Evolutionary conservation across 2,113 vertebrate genomes (phyloP).

Genomic region (Syrrhaptes paradoxus): DNA sequence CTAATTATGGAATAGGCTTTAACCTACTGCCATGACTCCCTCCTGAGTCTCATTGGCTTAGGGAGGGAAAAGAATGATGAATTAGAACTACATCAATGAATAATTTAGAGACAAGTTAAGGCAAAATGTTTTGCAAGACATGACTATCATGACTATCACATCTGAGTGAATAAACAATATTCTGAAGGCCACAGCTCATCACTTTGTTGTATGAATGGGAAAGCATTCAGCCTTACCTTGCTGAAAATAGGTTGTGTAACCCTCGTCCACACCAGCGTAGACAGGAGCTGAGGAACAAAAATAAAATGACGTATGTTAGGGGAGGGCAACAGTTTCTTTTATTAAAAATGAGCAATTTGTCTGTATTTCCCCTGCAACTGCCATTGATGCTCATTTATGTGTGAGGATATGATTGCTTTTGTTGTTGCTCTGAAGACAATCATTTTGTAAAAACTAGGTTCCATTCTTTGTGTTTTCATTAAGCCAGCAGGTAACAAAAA

Average conservation of each 20-base stretch:
- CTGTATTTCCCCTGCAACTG: not conserved
- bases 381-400: not conserved
- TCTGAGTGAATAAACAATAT: not conserved
- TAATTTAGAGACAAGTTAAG: constrained; percentile 25
- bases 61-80: not conserved
- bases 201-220: not conserved
- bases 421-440: not conserved
- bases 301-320: not conserved
- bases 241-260: not conserved
- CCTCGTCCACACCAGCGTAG: not conserved
- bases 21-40: constrained; percentile 34
- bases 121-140: constrained; percentile 4
- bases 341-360: not conserved
- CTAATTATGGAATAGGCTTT: not conserved
- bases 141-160: not conserved
- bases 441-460: not conserved
- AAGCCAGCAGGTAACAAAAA: not conserved
- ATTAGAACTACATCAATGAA: not conserved
- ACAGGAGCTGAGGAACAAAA: not conserved
- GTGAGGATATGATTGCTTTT: not conserved
- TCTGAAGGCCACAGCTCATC: not conserved
- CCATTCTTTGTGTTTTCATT: not conserved
- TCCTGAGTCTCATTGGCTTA: constrained; percentile 23
- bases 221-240: not conserved
- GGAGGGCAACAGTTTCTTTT: not conserved